Percentiles rank a stretch among this genome's conserved stretches.
Conservation (phyloP, 2,797 vertebrate genomes). For the Epinephelus malabaricus region DNA sequence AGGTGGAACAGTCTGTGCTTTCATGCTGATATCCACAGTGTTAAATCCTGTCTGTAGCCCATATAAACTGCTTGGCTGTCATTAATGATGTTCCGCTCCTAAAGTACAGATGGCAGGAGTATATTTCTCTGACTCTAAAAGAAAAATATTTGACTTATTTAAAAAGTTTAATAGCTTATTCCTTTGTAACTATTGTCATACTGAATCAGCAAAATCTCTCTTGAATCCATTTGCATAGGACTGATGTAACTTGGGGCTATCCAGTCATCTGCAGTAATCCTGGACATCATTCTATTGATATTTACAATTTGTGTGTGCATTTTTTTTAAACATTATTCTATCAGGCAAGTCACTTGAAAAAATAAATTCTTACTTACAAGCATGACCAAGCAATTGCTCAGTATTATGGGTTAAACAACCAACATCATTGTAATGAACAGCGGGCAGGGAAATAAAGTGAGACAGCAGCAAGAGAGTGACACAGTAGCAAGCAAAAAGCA, state of each 20-base stretch:
- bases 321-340: slow-evolving; percentile 16
- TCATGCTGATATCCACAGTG: slow-evolving; percentile 34
- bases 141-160: slow-evolving; percentile 26
- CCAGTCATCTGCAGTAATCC: not conserved
- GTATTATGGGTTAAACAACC: not conserved
- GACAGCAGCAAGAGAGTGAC: not conserved
- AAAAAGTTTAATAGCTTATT: slow-evolving; percentile 23
- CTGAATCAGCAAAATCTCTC: slow-evolving; percentile 13
- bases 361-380: not conserved
- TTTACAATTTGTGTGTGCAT: not conserved
- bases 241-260: slow-evolving; percentile 1
- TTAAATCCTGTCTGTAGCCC: slow-evolving; percentile 37
- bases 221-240: not conserved
- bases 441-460: not conserved
- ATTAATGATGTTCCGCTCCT: slow-evolving; percentile 30
- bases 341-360: not conserved
- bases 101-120: slow-evolving; percentile 21
- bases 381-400: slow-evolving; percentile 1
- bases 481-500: not conserved
- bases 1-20: slow-evolving; percentile 41
- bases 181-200: not conserved
- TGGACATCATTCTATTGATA: not conserved
- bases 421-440: not conserved
- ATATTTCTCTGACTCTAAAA: slow-evolving; percentile 30
- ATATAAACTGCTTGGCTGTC: slow-evolving; percentile 37